phyloP scores from a whole-genome alignment of 2,888 invertebrate species.

The Schizotus pectinicornis region DNA sequence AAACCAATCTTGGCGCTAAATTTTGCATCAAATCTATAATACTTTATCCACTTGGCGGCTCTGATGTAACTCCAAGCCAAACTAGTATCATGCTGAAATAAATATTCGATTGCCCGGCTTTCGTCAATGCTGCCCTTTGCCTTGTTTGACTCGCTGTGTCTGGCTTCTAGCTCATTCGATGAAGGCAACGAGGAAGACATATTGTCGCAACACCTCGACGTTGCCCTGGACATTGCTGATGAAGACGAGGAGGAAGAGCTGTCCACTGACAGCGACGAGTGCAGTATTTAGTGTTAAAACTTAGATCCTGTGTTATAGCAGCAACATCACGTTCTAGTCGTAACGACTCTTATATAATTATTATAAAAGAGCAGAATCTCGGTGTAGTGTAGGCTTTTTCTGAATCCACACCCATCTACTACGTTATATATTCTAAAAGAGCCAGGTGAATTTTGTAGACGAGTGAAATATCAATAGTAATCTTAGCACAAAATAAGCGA shows the following conservation, averaged over 20 bases:
- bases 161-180: slow-evolving; percentile 71
- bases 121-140: background rate
- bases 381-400: background rate
- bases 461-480: slow-evolving; percentile 20
- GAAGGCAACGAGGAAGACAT: slow-evolving; percentile 70
- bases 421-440: too few relatives aligned
- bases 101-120: too few relatives aligned
- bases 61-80: too few relatives aligned
- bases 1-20: too few relatives aligned
- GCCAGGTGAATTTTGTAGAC: too few relatives aligned
- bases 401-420: background rate
- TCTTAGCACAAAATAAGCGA: slow-evolving; percentile 7
- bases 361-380: background rate
- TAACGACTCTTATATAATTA: slow-evolving; percentile 8
- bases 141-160: slow-evolving; percentile 3
- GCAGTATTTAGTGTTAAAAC: slow-evolving; percentile 62
- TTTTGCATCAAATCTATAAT: too few relatives aligned
- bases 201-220: slow-evolving; percentile 69
- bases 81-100: too few relatives aligned
- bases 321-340: slow-evolving; percentile 34
- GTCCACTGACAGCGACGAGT: slow-evolving; percentile 67
- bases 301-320: slow-evolving; percentile 3
- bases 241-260: slow-evolving; percentile 32
- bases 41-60: too few relatives aligned
- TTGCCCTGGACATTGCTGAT: slow-evolving; percentile 59